Base-by-base conservation (phyloP, 1,140 invertebrate species). In the Drosophila kepulauana region DNA sequence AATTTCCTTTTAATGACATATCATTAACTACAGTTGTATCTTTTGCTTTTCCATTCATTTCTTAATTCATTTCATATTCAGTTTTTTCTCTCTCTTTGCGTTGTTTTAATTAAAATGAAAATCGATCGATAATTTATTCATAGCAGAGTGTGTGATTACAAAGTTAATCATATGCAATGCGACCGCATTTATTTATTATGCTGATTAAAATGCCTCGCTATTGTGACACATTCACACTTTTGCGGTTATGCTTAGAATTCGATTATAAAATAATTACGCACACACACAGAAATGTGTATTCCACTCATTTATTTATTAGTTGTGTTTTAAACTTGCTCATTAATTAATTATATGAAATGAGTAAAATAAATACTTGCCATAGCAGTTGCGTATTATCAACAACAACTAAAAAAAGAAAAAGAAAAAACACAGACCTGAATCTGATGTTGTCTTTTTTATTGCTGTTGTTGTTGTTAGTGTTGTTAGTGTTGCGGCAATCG, bases 111-210 rank as follows among this genome's bases (percentile, higher is more conserved):
- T 61, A 33, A 61, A 48, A 16, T 52, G 10, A 61, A 61, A 51
- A 20, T 30, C 28, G n/a, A 28, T 45, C 25, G 11, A 5, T 52
- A 45, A 61, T 79, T 25, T 51, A 70, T 70, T 59, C 25, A 78
- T 51, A 51, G 20, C 20, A 4, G 20, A 25, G 20, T 25, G 8
- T 54, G 25, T 8, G 49, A 41, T 65, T 57, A 28, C 64, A 66
- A 58, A 67, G 57, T 63, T 82, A 51, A 71, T 82, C 59, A 63
- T 80, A 76, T 63, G 4, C 74, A 73, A 51, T 57, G 61, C 28
- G 41, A 80, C 69, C 69, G 45, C 20, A 74, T 56, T 67, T 59
- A 70, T 78, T 74, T 64, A 68, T 71, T 56, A 57, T 64, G 52
- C 25, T 35, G 46, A 78, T 78, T 81, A 62, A 58, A 71, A 30